These are phyloP conservation scores for Daubentonia madagascariensis DNA, from an alignment of 2,113 vertebrate genomes.

Conservation along the genomic window DNA sequence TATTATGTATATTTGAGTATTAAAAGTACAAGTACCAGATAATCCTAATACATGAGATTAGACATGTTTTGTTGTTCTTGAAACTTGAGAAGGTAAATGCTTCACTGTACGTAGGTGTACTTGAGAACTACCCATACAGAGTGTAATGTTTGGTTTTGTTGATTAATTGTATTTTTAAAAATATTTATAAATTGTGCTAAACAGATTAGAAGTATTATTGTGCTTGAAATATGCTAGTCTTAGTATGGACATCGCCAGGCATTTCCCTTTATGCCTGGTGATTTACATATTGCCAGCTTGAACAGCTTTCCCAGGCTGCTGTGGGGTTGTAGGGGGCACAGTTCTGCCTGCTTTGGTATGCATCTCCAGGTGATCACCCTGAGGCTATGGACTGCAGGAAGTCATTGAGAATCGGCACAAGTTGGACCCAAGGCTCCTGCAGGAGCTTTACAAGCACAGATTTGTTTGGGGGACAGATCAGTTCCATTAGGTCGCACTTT, in stretches of 20 bases:
- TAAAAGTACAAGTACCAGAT: background rate
- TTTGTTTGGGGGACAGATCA: background rate
- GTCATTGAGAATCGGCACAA: background rate
- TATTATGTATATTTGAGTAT: background rate
- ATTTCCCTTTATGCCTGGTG: background rate
- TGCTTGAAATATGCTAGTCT: constrained; percentile 26
- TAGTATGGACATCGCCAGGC: background rate
- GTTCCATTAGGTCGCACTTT: background rate
- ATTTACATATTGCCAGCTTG: background rate
- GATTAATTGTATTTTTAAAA: constrained; percentile 29
- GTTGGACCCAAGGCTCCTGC: background rate
- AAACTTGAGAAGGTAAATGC: constrained; percentile 57
- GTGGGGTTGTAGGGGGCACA: background rate
- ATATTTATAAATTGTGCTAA: constrained; percentile 30
- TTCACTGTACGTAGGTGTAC: background rate
- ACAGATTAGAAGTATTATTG: constrained; percentile 29
- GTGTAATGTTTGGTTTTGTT: background rate
- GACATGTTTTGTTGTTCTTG: constrained; percentile 59
- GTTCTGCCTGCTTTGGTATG: background rate
- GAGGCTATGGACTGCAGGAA: background rate
- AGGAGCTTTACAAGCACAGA: background rate
- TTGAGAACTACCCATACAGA: background rate
- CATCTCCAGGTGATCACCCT: background rate
- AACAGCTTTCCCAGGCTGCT: background rate
- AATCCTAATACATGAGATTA: background rate